Evolutionary conservation across 2,888 invertebrate genomes (phyloP), one percentile per base, ranked within the genome.

Genomic region (Anthophora plumipes): DNA sequence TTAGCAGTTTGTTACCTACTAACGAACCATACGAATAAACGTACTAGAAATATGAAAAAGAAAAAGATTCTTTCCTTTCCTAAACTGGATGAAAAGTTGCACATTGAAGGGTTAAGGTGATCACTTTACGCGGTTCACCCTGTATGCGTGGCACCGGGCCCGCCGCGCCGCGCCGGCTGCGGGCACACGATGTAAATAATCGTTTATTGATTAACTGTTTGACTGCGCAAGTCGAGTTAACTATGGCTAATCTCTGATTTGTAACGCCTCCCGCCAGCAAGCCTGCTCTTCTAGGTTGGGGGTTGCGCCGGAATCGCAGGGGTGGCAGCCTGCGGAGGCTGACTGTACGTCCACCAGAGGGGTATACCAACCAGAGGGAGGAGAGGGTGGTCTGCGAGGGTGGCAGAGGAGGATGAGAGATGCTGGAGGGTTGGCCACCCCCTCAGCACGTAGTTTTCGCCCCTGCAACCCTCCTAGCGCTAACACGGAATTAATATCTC

Each of bases 401-500:
- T 46, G 57, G 69, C 41, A 52, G 52, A 69, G 68, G 71, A 71
- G 80, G 76, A 77, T 52, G 82, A 67, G 61, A 68, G 79, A 78
- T 52, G 80, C 76, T 78, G 78, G 73, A 80, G 78, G 83, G 83
- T 77, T 80, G 84, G 82, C 85, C 83, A 82, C 86, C 86, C 88
- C 85, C 87, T 88, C 87, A 86, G 86, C 89, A 89, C 91, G 90
- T 91, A 91, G 90, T 90, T 91, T 91, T 91, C 89, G 88, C 90
- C 88, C 90, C 88, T 87, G 91, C 91, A 89, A 89, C 91, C 92
- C 92, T 91, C 91, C 91, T 88, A 90, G 90, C 92, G 92, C 92
- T 93, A 93, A 93, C 93, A 92, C 92, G 92, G 92, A 93, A 93
- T 93, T 93, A 93, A 93, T 93, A 93, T 93, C 92, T 93, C 93